These are phyloP conservation scores for Rhegmatorhina hoffmannsi DNA, from an alignment of 2,113 vertebrate species.

Conservation along the genomic window DNA sequence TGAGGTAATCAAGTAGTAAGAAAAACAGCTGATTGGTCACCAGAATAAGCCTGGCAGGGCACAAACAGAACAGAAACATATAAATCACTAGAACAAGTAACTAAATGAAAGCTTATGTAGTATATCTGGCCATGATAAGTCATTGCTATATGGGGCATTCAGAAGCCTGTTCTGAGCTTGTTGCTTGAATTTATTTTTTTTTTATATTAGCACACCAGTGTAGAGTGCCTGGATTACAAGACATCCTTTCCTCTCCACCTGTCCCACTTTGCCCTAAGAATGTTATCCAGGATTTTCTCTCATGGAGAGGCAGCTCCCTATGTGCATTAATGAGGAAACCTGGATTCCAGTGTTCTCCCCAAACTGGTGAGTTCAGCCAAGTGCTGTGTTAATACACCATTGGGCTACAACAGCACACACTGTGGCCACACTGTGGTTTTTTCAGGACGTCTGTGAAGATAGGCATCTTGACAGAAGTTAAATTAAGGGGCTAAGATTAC, in stretches of 20 bases:
- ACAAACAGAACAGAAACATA: neutral
- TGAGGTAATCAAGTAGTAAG: slow-evolving; percentile 19
- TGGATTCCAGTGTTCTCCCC: neutral
- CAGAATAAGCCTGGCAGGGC: neutral
- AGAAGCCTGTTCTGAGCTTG: neutral
- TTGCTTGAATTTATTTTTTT: neutral
- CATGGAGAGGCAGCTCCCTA: neutral
- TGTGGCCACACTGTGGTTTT: rapidly evolving
- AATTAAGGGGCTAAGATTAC: neutral
- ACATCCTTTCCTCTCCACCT: neutral
- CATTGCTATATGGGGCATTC: neutral
- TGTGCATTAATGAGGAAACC: neutral
- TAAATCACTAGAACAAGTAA: neutral
- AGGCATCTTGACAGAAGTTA: neutral
- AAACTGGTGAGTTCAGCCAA: neutral
- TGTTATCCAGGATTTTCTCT: neutral
- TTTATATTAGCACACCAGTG: neutral
- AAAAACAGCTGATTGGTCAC: neutral
- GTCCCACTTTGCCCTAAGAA: neutral
- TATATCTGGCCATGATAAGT: neutral
- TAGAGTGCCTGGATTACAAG: neutral
- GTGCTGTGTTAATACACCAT: no score
- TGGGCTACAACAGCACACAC: rapidly evolving
- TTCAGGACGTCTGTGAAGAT: neutral
- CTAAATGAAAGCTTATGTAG: neutral